phyloP scores from a whole-genome alignment of 2,113 vertebrate species.

The Lepus europaeus region DNA sequence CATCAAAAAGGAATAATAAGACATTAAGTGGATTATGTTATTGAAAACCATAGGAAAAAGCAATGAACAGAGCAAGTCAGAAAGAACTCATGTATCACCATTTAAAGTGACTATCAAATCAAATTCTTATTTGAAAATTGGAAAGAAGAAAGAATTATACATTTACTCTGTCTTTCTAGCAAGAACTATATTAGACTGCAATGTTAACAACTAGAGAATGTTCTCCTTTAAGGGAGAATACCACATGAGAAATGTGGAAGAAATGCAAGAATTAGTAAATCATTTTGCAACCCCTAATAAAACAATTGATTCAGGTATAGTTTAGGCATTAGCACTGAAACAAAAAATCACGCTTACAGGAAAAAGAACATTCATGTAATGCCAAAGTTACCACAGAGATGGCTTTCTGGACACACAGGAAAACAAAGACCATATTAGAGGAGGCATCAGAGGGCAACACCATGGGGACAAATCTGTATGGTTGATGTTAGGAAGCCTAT shows the following conservation, averaged over 20 bases:
- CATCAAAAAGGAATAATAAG: background rate
- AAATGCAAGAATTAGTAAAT: constrained; percentile 19
- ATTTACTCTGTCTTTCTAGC: background rate
- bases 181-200: background rate
- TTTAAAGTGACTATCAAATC: background rate
- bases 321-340: background rate
- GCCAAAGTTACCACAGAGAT: background rate
- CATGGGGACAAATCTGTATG: background rate
- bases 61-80: background rate
- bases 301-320: background rate
- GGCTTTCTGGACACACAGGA: background rate
- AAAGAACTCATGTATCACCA: constrained; percentile 22
- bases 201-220: background rate
- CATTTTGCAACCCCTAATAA: background rate
- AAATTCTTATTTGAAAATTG: constrained; percentile 10
- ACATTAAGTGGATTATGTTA: background rate
- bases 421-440: background rate
- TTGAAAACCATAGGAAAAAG: constrained; percentile 3
- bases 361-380: background rate
- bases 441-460: background rate
- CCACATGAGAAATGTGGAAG: background rate
- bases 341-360: background rate
- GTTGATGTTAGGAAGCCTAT: background rate
- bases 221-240: background rate
- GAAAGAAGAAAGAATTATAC: background rate